Evolutionary conservation across 2,113 vertebrate genomes (phyloP).

Genomic region (Plotosus lineatus): DNA sequence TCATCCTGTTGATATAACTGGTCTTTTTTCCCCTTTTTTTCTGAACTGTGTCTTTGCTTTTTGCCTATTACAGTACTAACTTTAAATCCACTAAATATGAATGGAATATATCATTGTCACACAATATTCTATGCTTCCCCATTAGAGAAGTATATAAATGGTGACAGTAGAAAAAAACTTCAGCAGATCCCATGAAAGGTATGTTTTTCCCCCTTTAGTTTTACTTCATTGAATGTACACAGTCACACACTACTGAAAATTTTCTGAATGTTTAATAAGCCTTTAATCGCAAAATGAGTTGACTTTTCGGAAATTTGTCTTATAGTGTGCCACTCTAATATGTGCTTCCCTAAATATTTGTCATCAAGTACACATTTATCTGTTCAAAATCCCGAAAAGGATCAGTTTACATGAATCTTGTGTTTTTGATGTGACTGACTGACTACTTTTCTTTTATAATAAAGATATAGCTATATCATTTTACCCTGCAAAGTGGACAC

Average conservation of each 20-base stretch:
- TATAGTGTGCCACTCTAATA: neutral
- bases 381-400: neutral
- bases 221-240: neutral
- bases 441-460: slow-evolving; percentile 7
- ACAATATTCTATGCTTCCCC: slow-evolving; percentile 4
- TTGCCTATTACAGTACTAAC: neutral
- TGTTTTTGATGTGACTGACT: slow-evolving; percentile 1
- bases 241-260: neutral
- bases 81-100: neutral
- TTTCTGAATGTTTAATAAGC: slow-evolving; percentile 32
- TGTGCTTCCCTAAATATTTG: slow-evolving; percentile 22
- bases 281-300: neutral
- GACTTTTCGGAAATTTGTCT: neutral
- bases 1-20: neutral
- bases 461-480: neutral
- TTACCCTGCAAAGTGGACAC: neutral
- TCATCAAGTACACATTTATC: neutral
- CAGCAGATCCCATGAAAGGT: neutral
- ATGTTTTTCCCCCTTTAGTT: neutral
- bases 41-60: slow-evolving; percentile 10
- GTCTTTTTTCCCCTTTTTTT: neutral
- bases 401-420: neutral
- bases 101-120: neutral
- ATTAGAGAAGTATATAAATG: neutral
- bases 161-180: neutral